Percentiles rank a stretch among this genome's conserved stretches.
Evolutionary conservation across 2,888 invertebrate species (phyloP).

Genomic region (Erebia aethiops): DNA sequence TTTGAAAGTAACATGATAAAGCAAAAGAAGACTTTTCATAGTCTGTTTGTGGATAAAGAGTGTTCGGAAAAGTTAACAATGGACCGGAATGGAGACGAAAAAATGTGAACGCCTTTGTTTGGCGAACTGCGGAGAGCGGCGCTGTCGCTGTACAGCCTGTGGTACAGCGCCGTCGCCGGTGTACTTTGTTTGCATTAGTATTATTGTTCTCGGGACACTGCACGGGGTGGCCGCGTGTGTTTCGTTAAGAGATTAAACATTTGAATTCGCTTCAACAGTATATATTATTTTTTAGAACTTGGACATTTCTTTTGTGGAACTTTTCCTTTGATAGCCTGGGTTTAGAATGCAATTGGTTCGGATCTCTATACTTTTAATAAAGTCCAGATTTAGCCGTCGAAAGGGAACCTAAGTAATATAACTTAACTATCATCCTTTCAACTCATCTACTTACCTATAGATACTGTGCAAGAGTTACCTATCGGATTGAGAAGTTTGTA

Average conservation of each 20-base stretch:
- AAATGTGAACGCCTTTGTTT: conserved; percentile 13
- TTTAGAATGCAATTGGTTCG: too few relatives aligned
- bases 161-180: neutral
- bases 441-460: too few relatives aligned
- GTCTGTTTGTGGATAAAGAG: conserved; percentile 14
- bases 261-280: neutral
- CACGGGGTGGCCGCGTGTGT: neutral
- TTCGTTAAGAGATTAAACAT: neutral
- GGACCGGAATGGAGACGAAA: neutral
- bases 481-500: too few relatives aligned
- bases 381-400: too few relatives aligned
- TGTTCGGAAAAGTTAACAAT: conserved; percentile 13
- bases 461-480: too few relatives aligned
- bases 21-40: conserved; percentile 5
- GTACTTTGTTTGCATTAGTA: conserved; percentile 10
- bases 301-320: too few relatives aligned
- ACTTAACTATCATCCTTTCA: too few relatives aligned
- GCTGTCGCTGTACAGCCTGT: neutral
- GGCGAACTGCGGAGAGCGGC: neutral
- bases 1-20: conserved; percentile 7
- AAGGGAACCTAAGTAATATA: too few relatives aligned
- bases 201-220: neutral
- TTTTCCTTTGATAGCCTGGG: too few relatives aligned
- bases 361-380: too few relatives aligned
- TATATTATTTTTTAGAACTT: too few relatives aligned